Evolutionary conservation across 2,113 vertebrate genomes (phyloP), one percentile per base, ranked within the genome.

Genomic region (Melanocharis versteri): DNA sequence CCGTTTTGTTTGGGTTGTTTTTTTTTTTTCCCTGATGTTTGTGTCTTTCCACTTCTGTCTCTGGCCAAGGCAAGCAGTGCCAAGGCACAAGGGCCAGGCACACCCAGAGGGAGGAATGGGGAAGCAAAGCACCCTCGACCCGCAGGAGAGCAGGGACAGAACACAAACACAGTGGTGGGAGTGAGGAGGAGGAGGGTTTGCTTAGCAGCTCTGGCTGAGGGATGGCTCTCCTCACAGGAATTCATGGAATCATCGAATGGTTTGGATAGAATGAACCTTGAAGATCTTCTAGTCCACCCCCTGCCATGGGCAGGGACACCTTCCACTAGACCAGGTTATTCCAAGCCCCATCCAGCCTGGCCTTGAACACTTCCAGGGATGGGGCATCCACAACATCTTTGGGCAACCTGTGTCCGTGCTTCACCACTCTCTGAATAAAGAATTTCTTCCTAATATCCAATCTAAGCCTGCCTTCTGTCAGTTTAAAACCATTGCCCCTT

Each of bases 1-100:
- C 53, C 90, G 81, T 78, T 84, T 79, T 65, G 45, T 19, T 94
- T 87, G 68, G 24, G 10, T 21, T 23, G 3, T 9, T 22, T 16
- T 35, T 60, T 44, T 53, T 50, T 14, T 2, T 0, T 6, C 28
- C 35, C 30, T 5, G 31, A 54, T 91, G 64, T 95, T 94, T 94
- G 68, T 68, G 68, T 93, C 80, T 90, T 94, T 95, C 85, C 76
- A 56, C 72, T 90, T 93, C 90, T 5, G 8, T 62, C 68, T 85
- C 51, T 83, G 93, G 82, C 81, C 78, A 76, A 85, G 61, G 23
- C 37, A 4, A 87, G 71, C 2, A 2, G 73, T 91, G 89, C 95
- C 87, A 88, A 83, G 62, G 85, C 85, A 56, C 79, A 48, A 40
- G 82, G 60, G 40, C 75, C 76, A 81, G 90, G 88, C 90, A 92